These are phyloP conservation scores for Astur gentilis DNA, from an alignment of 2,113 vertebrate genomes.

Conservation along the genomic window DNA sequence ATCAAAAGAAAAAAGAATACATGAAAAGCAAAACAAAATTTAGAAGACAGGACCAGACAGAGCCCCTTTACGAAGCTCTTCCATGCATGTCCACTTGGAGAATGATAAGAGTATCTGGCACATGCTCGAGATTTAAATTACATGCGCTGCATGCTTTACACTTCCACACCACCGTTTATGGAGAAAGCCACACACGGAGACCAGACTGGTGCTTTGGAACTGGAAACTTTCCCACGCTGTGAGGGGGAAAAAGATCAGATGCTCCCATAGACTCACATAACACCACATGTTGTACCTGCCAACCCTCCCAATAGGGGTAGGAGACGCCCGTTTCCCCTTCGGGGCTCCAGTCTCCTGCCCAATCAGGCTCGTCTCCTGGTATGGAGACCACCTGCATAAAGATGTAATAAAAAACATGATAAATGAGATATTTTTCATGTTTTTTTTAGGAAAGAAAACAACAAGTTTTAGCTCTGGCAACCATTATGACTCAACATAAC, in stretches of 20 bases:
- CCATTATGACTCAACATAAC: constrained; percentile 30
- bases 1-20: constrained; percentile 33
- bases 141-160: constrained; percentile 82
- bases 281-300: constrained; percentile 84
- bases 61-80: not conserved
- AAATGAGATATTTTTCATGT: constrained; percentile 71
- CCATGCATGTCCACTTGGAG: constrained; percentile 72
- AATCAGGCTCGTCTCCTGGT: constrained; percentile 83
- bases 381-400: constrained; percentile 81
- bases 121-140: constrained; percentile 70
- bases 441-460: constrained; percentile 61
- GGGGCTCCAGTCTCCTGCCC: constrained; percentile 85
- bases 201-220: constrained; percentile 76
- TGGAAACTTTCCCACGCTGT: constrained; percentile 72
- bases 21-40: constrained; percentile 59
- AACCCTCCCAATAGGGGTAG: constrained; percentile 84
- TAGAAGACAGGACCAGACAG: constrained; percentile 24
- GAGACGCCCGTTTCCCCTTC: constrained; percentile 83
- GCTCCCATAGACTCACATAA: constrained; percentile 82
- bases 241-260: constrained; percentile 71
- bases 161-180: constrained; percentile 80
- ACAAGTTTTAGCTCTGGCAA: constrained; percentile 49
- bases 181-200: constrained; percentile 81
- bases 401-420: constrained; percentile 80
- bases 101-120: constrained; percentile 65